These are phyloP conservation scores for Phallusia fumigata DNA, from an alignment of 23 tunicate species.

Conservation along the genomic window DNA sequence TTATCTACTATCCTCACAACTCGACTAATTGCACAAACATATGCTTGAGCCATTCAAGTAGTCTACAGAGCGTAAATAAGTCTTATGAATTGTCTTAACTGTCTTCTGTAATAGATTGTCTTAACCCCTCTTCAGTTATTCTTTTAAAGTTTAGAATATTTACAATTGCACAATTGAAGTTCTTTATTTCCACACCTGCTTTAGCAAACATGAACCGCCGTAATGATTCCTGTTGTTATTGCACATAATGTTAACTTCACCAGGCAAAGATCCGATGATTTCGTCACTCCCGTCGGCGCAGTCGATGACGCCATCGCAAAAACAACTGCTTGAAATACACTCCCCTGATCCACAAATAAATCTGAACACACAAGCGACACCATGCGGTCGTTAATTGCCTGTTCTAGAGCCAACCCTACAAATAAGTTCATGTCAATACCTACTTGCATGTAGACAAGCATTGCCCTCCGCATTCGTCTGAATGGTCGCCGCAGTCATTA, in stretches of 20 bases:
- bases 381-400: not conserved
- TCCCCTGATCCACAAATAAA: slow-evolving; percentile 28
- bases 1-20: too few relatives aligned
- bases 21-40: too few relatives aligned
- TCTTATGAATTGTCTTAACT: too few relatives aligned
- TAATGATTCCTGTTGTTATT: slow-evolving; percentile 4
- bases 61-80: too few relatives aligned
- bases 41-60: too few relatives aligned
- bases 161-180: too few relatives aligned
- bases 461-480: slow-evolving; percentile 25
- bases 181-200: slow-evolving; percentile 9
- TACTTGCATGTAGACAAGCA: slow-evolving; percentile 23
- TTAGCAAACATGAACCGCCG: slow-evolving; percentile 17
- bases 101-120: too few relatives aligned
- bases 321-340: slow-evolving; percentile 10
- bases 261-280: not conserved
- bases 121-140: too few relatives aligned
- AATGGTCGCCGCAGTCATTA: slow-evolving; percentile 34
- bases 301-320: slow-evolving; percentile 27
- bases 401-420: not conserved
- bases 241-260: not conserved
- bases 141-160: too few relatives aligned
- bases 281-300: slow-evolving; percentile 31
- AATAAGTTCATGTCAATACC: not conserved
- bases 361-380: not conserved